These are phyloP conservation scores for Lucifuga dentata DNA, from an alignment of 2,113 vertebrate species.

Conservation along the genomic window DNA sequence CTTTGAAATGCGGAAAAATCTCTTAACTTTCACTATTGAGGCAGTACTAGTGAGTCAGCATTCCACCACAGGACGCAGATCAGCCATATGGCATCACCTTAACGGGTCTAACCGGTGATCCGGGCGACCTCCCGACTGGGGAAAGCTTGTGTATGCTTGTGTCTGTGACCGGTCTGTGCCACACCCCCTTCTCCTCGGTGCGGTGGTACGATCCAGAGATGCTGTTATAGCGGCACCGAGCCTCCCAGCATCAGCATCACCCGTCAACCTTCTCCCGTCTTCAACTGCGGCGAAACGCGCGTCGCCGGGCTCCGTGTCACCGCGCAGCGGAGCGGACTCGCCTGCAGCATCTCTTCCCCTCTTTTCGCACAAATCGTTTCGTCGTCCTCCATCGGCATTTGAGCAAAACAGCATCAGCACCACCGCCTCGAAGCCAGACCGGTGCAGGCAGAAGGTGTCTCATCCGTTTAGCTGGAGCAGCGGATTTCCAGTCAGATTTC, in stretches of 20 bases:
- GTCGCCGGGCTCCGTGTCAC: constrained; percentile 68
- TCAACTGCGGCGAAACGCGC: constrained; percentile 80
- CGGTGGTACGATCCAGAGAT: constrained; percentile 82
- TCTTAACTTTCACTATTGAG: constrained; percentile 4
- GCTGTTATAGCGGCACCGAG: constrained; percentile 81
- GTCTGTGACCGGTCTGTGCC: constrained; percentile 66
- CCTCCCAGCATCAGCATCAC: constrained; percentile 76
- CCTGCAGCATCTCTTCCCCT: constrained; percentile 32
- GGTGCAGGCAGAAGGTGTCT: constrained; percentile 28
- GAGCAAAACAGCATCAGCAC: constrained; percentile 65
- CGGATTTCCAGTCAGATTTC: constrained; percentile 57
- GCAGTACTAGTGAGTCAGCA: constrained; percentile 58
- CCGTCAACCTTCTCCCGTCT: constrained; percentile 60
- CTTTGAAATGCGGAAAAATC: no score
- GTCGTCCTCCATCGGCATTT: constrained; percentile 70
- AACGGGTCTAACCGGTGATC: constrained; percentile 49
- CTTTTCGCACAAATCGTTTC: constrained; percentile 44
- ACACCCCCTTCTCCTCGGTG: constrained; percentile 79
- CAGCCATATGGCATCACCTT: constrained; percentile 67
- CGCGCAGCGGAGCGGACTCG: constrained; percentile 46
- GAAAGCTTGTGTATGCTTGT: constrained; percentile 37
- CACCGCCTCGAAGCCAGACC: constrained; percentile 56
- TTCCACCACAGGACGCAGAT: constrained; percentile 36
- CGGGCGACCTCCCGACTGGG: constrained; percentile 66
- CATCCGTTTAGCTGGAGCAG: constrained; percentile 50